phyloP scores from a whole-genome alignment of 2,113 vertebrate genomes.

The Diphyllodes magnificus region DNA sequence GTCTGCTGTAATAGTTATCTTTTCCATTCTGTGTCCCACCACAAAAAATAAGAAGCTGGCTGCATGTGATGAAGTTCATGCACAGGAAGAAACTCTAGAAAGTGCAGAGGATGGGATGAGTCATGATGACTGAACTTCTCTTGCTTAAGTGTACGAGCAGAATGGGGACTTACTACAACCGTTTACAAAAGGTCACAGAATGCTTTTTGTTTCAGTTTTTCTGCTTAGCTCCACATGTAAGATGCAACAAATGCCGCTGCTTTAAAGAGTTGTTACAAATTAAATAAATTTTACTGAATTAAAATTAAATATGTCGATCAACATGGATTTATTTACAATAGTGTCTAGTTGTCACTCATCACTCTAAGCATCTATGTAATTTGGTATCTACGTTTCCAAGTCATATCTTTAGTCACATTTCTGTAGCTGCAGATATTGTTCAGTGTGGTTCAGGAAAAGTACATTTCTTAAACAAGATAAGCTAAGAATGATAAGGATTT shows the following conservation, averaged over 20 bases:
- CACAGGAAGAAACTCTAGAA: background rate
- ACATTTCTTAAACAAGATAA: background rate
- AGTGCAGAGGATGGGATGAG: background rate
- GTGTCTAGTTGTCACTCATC: background rate
- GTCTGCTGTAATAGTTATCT: background rate
- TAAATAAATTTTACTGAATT: background rate
- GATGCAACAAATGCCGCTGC: background rate
- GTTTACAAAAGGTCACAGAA: background rate
- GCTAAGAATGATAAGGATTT: background rate
- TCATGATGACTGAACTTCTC: background rate
- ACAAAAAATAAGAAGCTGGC: background rate
- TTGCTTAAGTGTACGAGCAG: background rate
- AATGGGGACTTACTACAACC: background rate
- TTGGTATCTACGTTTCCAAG: background rate
- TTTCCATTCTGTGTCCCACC: background rate
- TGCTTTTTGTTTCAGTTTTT: background rate
- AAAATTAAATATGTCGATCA: background rate
- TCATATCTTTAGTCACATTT: background rate
- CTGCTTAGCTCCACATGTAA: background rate
- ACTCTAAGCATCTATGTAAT: background rate
- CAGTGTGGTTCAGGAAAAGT: background rate
- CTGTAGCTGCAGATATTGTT: background rate
- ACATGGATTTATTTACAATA: background rate
- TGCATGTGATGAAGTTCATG: background rate
- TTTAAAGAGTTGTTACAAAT: background rate